A percentile compares a stretch with the other conserved stretches of the same genome.
phyloP scores from a whole-genome alignment of 2,113 vertebrate genomes.

The Grallaria varia region DNA sequence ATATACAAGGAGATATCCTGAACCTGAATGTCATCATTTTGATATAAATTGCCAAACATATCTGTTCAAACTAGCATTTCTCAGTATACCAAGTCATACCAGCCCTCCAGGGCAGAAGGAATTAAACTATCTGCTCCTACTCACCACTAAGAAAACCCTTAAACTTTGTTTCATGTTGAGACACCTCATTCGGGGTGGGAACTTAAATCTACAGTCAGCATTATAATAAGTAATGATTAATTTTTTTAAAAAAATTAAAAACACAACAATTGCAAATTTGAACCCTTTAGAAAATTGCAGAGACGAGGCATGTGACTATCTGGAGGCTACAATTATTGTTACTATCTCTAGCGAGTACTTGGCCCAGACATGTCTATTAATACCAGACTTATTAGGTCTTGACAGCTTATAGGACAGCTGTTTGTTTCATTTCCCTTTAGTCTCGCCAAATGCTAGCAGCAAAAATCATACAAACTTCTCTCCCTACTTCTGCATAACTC shows the following conservation, averaged over 20 bases:
- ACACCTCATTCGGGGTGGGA: neutral
- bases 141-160: neutral
- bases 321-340: conserved; percentile 62
- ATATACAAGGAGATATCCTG: neutral
- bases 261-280: conserved; percentile 16
- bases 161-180: conserved; percentile 4
- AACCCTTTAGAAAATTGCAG: conserved; percentile 23
- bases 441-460: conserved; percentile 58
- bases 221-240: conserved; percentile 14
- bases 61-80: conserved; percentile 10
- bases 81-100: neutral
- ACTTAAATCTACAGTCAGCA: neutral
- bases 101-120: neutral
- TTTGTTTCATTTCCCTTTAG: conserved; percentile 53
- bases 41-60: neutral
- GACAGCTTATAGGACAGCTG: conserved; percentile 58
- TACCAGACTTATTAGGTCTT: conserved; percentile 71
- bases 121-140: conserved; percentile 14
- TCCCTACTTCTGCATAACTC: conserved; percentile 1
- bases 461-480: neutral
- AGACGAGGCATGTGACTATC: conserved; percentile 38
- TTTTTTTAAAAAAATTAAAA: neutral
- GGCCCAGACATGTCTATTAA: conserved; percentile 73
- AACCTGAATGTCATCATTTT: neutral
- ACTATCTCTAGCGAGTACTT: conserved; percentile 61